A percentile compares a stretch with the other conserved stretches of the same genome.
Evolutionary conservation across 2,888 invertebrate species (phyloP).

Genomic region (Drosophila longiperda): DNA sequence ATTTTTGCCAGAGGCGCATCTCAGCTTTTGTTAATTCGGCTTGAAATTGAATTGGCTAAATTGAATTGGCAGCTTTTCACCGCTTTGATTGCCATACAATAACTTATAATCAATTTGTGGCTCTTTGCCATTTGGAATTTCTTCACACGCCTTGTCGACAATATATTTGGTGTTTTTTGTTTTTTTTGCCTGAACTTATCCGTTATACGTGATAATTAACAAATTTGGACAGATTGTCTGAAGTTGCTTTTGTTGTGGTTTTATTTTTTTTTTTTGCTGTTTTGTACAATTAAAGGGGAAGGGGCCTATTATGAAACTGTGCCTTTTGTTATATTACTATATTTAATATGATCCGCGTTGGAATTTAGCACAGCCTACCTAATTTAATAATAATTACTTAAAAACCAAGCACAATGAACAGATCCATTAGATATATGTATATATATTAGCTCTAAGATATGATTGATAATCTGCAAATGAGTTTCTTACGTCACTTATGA

Average conservation of each 20-base stretch:
- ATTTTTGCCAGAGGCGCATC: neutral
- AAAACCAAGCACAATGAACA: slow-evolving; percentile 37
- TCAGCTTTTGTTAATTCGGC: neutral
- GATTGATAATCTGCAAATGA: slow-evolving; percentile 23
- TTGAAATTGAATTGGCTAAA: slow-evolving; percentile 14
- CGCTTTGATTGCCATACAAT: slow-evolving; percentile 9
- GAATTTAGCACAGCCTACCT: slow-evolving; percentile 5
- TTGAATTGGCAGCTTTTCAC: slow-evolving; percentile 11
- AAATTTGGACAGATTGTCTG: slow-evolving; percentile 54
- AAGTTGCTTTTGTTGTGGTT: slow-evolving; percentile 6
- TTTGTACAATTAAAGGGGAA: slow-evolving; percentile 14
- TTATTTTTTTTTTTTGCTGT: neutral
- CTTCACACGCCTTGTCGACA: slow-evolving; percentile 35
- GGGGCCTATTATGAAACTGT: slow-evolving; percentile 21
- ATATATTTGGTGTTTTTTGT: slow-evolving; percentile 5
- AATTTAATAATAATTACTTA: slow-evolving; percentile 44
- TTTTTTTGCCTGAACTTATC: slow-evolving; percentile 23
- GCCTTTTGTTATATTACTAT: slow-evolving; percentile 30
- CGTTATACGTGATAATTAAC: slow-evolving; percentile 69
- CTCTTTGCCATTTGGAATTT: slow-evolving; percentile 24
- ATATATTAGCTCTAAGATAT: slow-evolving; percentile 1
- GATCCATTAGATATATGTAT: slow-evolving; percentile 11
- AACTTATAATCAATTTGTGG: slow-evolving; percentile 23
- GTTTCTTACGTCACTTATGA: slow-evolving; percentile 38
- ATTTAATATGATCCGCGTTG: slow-evolving; percentile 31